Base-by-base conservation (phyloP, 2,113 vertebrate genomes). In the Salvelinus fontinalis region DNA sequence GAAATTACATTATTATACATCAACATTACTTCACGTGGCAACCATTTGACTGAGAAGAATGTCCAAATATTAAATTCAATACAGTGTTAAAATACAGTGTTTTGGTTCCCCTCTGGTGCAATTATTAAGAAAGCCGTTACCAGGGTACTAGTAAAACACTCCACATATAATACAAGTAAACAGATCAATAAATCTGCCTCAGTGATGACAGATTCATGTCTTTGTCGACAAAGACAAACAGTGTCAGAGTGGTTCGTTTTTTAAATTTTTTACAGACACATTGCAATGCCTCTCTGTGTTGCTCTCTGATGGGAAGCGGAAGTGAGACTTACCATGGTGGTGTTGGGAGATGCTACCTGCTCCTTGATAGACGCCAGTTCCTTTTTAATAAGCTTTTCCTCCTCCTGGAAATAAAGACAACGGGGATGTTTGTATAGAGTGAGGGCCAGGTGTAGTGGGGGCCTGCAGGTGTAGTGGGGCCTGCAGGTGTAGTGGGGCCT, bases 361-460 rank as follows among this genome's bases (percentile, higher is more conserved):
- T 94, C 93, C 92, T 97, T 99, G 83, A 99, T 92, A 51, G 87
- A 94, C 68, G 71, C 86, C 39, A 99, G 83, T 2, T 99, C 98
- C 84, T 95, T 95, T 54, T 96, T 95, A 77, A 99, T 97, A 80
- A 99, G 88, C 67, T 96, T 99, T 84, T 99, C 97, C 89, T 99
- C 98, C 60, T 99, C 98, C 98, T 99, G 73, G 70, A 88, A 85
- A 84, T 73, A 71, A 73, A 22, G 31, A 49, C 7, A 70, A 67
- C 0, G 70, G 7, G 59, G 7, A 62, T 22, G n/a, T 7, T 11
- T 62, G 9, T 22, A 62, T 2, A 62, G 18, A 9, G 59, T 18
- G 14, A 54, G n/a, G 59, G 2, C 4, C n/a, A 22, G 39, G 39
- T 44, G 39, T 44, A 44, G 6, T 62, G n/a, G 59, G 59, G 1